These are phyloP conservation scores for Casuarius casuarius DNA, from an alignment of 2,113 vertebrate genomes.

Conservation along the genomic window DNA sequence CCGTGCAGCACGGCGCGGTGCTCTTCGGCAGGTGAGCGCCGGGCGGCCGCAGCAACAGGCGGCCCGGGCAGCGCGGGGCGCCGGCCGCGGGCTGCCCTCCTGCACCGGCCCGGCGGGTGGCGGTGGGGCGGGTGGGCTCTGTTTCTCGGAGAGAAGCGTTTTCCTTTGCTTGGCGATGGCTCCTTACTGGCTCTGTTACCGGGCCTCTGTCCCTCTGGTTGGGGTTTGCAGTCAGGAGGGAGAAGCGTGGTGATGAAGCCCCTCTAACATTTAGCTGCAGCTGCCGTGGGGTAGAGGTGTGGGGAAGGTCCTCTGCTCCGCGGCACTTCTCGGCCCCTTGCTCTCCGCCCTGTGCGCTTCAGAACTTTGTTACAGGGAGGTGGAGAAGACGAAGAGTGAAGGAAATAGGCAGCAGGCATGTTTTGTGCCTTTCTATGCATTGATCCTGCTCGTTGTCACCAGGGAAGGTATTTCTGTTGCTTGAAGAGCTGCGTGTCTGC, in stretches of 20 bases:
- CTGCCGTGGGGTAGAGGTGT: background rate
- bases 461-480: background rate
- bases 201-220: background rate
- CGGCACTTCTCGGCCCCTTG: background rate
- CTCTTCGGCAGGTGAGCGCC: conserved; percentile 88
- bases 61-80: background rate
- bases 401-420: background rate
- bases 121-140: background rate
- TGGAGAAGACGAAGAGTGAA: background rate
- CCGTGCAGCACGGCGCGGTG: conserved; percentile 88
- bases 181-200: background rate
- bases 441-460: background rate
- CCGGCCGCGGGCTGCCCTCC: background rate
- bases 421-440: accelerated
- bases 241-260: background rate
- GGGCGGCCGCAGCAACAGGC: background rate
- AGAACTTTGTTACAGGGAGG: background rate
- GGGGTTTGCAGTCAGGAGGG: background rate
- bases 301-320: background rate
- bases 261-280: background rate
- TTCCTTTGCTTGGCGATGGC: background rate
- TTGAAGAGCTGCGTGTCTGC: background rate
- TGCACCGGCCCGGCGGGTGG: background rate
- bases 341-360: background rate
- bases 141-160: background rate